A percentile compares a stretch with the other conserved stretches of the same genome.
Conservation (phyloP, 2,888 invertebrate species). For the Limnephilus rhombicus region DNA sequence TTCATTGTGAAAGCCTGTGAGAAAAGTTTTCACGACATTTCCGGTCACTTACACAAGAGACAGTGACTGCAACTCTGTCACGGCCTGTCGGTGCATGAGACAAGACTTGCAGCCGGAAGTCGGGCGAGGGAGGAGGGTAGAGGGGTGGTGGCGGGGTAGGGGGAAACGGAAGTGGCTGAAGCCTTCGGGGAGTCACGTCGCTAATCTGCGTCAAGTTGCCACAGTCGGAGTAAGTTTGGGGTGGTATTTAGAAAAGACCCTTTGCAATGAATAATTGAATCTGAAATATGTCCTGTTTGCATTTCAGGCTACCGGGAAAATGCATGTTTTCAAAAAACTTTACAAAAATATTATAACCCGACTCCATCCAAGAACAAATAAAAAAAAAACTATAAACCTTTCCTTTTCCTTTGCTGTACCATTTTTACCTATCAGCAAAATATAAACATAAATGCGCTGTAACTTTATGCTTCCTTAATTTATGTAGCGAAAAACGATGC, state of each 20-base stretch:
- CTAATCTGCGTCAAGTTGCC: constrained; percentile 56
- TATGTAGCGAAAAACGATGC: background rate
- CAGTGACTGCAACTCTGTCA: constrained; percentile 33
- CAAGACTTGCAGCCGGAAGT: constrained; percentile 46
- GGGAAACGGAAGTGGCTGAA: constrained; percentile 48
- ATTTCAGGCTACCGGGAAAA: background rate
- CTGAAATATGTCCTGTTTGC: constrained; percentile 14
- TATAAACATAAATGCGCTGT: background rate
- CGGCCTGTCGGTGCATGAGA: constrained; percentile 44
- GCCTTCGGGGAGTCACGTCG: constrained; percentile 53
- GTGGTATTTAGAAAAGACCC: constrained; percentile 40
- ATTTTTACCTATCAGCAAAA: background rate
- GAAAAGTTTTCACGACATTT: constrained; percentile 11
- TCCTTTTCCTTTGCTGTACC: too few relatives aligned
- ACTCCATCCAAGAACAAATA: background rate
- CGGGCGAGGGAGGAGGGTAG: background rate
- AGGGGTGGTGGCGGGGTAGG: background rate
- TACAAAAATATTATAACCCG: background rate
- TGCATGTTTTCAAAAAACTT: background rate
- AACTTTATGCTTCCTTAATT: background rate
- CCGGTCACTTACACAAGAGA: constrained; percentile 37
- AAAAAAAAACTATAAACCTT: too few relatives aligned
- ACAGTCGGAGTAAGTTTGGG: constrained; percentile 36
- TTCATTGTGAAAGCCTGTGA: background rate
- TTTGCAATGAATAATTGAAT: constrained; percentile 43